Conservation (phyloP, 2,888 invertebrate genomes). For the Dione juno region DNA sequence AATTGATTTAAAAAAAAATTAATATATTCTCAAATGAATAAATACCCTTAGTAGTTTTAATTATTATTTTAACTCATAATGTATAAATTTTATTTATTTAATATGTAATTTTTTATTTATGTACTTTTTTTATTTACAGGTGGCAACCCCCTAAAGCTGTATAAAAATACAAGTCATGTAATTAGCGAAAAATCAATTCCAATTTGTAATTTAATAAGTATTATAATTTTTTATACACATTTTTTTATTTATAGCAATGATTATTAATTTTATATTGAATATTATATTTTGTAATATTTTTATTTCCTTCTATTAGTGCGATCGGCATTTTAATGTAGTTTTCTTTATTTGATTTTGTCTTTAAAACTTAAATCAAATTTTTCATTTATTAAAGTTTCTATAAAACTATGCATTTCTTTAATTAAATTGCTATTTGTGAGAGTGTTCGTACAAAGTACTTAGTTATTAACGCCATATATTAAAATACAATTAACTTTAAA, state of each 20-base stretch:
- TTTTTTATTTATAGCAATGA: neutral
- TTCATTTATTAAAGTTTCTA: slow-evolving; percentile 7
- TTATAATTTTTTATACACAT: neutral
- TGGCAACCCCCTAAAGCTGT: slow-evolving; percentile 39
- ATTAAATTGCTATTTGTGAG: slow-evolving; percentile 24
- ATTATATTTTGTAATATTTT: slow-evolving; percentile 8
- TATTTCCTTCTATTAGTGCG: neutral
- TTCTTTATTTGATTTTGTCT: neutral
- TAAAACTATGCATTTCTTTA: slow-evolving; percentile 30
- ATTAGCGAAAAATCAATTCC: slow-evolving; percentile 8
- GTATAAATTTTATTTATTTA: neutral
- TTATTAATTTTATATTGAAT: slow-evolving; percentile 15
- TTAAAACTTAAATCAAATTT: neutral
- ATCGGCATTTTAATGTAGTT: neutral
- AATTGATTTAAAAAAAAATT: too few relatives aligned
- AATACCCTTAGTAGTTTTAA: too few relatives aligned
- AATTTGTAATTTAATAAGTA: slow-evolving; percentile 17
- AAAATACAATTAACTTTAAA: slow-evolving; percentile 33
- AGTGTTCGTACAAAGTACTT: slow-evolving; percentile 51
- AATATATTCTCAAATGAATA: too few relatives aligned
- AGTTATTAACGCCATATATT: slow-evolving; percentile 46
- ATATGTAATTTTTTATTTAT: neutral
- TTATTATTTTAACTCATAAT: too few relatives aligned
- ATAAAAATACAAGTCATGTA: neutral
- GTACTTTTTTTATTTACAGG: slow-evolving; percentile 38